Conservation (phyloP, 2,797 vertebrate species). For the Scolopax rusticola region DNA sequence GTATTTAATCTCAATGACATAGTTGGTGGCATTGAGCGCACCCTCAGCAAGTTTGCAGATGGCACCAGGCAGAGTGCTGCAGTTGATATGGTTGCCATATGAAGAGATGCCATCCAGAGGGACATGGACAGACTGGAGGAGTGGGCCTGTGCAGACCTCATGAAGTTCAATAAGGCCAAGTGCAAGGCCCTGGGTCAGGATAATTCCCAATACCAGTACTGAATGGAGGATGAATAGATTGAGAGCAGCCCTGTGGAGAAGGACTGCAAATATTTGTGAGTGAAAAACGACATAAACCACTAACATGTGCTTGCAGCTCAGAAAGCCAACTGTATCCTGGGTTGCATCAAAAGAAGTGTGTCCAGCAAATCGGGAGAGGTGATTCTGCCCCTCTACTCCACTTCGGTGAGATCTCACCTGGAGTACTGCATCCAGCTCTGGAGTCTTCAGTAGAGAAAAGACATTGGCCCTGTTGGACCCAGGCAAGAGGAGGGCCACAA, state of each 20-base stretch:
- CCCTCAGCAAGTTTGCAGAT: not conserved
- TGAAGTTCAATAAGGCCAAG: not conserved
- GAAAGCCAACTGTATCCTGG: not conserved
- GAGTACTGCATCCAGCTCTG: not conserved
- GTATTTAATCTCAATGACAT: not conserved
- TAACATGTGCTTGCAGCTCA: rapidly evolving
- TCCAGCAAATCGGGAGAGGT: not conserved
- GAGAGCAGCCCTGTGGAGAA: not conserved
- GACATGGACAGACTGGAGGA: not conserved
- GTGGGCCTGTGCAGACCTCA: not conserved
- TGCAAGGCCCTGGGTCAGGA: rapidly evolving
- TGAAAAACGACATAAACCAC: not conserved
- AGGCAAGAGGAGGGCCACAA: not conserved
- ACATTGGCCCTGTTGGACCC: not conserved
- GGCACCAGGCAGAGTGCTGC: not conserved
- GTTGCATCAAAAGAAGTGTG: not conserved
- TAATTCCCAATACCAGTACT: not conserved
- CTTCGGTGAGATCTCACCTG: not conserved
- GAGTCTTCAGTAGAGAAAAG: too few relatives aligned
- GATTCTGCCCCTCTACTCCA: not conserved
- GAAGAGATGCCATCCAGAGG: not conserved
- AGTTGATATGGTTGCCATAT: too few relatives aligned
- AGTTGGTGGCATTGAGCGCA: not conserved
- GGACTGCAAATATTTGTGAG: not conserved
- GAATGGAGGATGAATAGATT: not conserved